Evolutionary conservation across 2,113 vertebrate species (phyloP), one percentile per base, ranked within the genome.

Genomic region (Todiramphus saurophagus): DNA sequence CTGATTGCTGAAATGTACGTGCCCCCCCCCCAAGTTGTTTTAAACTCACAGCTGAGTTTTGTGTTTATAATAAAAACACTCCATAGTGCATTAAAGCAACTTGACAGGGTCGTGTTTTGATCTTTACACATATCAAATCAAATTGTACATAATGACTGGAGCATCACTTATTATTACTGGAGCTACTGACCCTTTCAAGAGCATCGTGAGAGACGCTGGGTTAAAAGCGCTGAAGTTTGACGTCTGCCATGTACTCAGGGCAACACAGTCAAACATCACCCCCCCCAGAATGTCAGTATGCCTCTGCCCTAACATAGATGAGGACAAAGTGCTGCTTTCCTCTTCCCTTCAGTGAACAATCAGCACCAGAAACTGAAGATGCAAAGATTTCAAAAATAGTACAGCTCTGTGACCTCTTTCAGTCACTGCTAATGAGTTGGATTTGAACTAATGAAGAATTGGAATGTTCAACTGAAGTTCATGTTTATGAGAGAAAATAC

Each of bases 11-110:
- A 83, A 90, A 31, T 73, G 9, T 44, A 8, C 13, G 11, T 20
- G 20, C 13, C 6, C 5, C 4, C 4, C 1, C 0, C 1, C 1
- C 6, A 10, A 12, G 48, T 28, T 30, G 51, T 50, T 70, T 68
- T 12, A 13, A 80, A 30, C 25, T 56, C 20, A 23, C 33, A 20
- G 9, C 31, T 67, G 13, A 30, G 11, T 90, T 43, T 81, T 21
- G 25, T 72, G 44, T 73, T 88, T 72, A 16, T 84, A 51, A 72
- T 92, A 75, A 87, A 91, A 74, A 74, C 43, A 23, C 33, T 46
- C 27, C 27, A 5, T 3, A 1, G 9, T n/a, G 33, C 6, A 7
- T 63, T 86, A 67, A 68, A 89, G 50, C 39, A 41, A 18, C 53
- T 46, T 76, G 74, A 48, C 70, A 4, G 13, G 53, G 77, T 89